A percentile compares a stretch with the other conserved stretches of the same genome.
phyloP scores from a whole-genome alignment of 2,797 vertebrate species.

The Enteromius argenteus region DNA sequence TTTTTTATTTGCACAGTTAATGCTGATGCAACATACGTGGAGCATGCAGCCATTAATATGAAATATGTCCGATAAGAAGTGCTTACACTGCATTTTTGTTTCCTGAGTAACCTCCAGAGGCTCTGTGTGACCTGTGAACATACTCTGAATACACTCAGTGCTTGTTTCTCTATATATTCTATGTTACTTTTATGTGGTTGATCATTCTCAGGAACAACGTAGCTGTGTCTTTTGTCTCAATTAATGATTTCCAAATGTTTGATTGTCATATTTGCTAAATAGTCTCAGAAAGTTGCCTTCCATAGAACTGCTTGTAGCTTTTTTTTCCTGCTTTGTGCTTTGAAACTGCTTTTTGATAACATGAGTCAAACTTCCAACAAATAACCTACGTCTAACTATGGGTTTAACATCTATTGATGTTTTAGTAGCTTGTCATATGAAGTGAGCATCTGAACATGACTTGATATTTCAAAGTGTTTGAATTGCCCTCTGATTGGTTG shows the following conservation, averaged over 20 bases:
- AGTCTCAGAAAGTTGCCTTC: conserved; percentile 59
- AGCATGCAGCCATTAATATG: background rate
- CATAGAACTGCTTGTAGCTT: conserved; percentile 63
- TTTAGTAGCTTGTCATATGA: background rate
- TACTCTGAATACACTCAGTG: background rate
- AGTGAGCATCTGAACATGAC: background rate
- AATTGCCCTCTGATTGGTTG: background rate
- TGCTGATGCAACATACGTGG: conserved; percentile 12
- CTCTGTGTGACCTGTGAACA: background rate
- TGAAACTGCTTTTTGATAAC: conserved; percentile 50
- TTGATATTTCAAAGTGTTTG: background rate
- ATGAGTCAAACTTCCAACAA: conserved; percentile 63
- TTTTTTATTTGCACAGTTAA: background rate
- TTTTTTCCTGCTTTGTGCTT: conserved; percentile 56
- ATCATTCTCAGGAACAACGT: background rate
- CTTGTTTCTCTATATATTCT: background rate
- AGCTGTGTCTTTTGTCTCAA: background rate
- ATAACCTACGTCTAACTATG: conserved; percentile 17
- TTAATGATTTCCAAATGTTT: conserved; percentile 8
- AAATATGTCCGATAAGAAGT: background rate
- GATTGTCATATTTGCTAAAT: background rate
- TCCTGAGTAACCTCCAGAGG: background rate
- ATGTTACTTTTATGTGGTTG: background rate
- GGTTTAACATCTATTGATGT: background rate
- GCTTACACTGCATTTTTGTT: background rate